Conservation (phyloP, 2,888 invertebrate species). For the Andrena praecox region DNA sequence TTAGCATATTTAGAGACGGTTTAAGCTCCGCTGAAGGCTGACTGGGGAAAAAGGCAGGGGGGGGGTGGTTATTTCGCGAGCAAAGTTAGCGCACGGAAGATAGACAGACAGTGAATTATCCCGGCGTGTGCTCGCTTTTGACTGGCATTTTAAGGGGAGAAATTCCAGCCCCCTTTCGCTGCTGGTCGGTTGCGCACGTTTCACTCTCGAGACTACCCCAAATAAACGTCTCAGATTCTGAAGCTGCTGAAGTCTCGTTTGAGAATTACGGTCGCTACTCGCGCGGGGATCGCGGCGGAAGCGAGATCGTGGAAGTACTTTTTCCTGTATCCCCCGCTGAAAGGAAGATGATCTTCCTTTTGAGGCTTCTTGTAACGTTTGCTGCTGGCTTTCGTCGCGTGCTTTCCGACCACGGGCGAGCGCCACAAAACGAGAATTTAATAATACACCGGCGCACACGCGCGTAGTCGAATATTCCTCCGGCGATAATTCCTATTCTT, state of each 20-base stretch:
- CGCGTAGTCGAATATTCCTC: too few species aligned
- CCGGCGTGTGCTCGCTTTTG: constrained; percentile 34
- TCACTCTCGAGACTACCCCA: constrained; percentile 42
- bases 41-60: neutral
- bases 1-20: neutral
- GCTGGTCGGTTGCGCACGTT: constrained; percentile 34
- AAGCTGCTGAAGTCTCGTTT: constrained; percentile 35
- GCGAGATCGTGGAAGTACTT: constrained; percentile 20
- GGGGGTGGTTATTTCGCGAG: neutral
- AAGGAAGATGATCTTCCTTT: constrained; percentile 8
- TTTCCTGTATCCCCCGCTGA: neutral
- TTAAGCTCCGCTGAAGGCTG: neutral
- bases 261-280: constrained; percentile 23
- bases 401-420: neutral
- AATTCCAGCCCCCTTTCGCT: constrained; percentile 20
- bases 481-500: too few species aligned
- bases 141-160: constrained; percentile 38
- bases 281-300: constrained; percentile 5
- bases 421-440: neutral
- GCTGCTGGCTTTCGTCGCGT: neutral
- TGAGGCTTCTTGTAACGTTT: neutral
- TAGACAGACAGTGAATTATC: constrained; percentile 6
- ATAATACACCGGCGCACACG: neutral
- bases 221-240: constrained; percentile 43
- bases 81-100: constrained; percentile 1